A percentile compares a stretch with the other conserved stretches of the same genome.
These are phyloP conservation scores for Araneus ventricosus DNA, from an alignment of 1,140 invertebrate species.

Conservation along the genomic window DNA sequence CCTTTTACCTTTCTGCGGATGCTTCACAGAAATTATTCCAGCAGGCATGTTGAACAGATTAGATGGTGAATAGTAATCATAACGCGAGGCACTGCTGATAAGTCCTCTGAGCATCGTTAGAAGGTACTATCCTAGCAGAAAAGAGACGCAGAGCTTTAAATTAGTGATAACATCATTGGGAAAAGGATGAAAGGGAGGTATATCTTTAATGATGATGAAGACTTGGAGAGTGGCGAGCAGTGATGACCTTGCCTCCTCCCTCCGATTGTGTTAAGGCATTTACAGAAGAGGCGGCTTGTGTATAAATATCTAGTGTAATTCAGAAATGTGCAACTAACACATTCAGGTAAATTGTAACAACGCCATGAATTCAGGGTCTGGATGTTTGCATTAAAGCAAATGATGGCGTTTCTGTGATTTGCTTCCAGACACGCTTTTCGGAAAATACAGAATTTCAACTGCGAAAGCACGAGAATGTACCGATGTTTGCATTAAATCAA, in stretches of 20 bases:
- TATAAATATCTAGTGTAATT: not conserved
- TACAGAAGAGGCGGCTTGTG: not conserved
- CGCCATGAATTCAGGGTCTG: not conserved
- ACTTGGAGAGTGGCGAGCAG: not conserved
- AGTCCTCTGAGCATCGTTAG: constrained; percentile 3
- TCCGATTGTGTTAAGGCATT: not conserved
- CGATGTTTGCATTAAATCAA: too few species aligned
- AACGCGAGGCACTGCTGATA: not conserved
- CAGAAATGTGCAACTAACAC: not conserved
- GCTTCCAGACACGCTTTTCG: too few species aligned
- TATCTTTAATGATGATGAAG: constrained; percentile 21
- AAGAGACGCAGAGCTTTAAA: not conserved
- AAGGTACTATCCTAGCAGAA: not conserved
- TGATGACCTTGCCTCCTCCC: not conserved
- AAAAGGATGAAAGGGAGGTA: not conserved
- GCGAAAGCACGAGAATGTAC: too few species aligned
- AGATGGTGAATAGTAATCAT: constrained; percentile 35
- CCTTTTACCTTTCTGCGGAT: constrained; percentile 6
- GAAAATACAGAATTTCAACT: too few species aligned
- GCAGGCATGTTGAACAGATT: constrained; percentile 28
- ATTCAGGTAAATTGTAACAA: not conserved
- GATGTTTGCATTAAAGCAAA: too few species aligned
- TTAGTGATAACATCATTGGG: constrained; percentile 1
- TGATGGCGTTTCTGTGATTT: too few species aligned
- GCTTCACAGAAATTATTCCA: constrained; percentile 1